Evolutionary conservation across 2,888 invertebrate species (phyloP), one percentile per base, ranked within the genome.

Genomic region (Agriotes lineatus): DNA sequence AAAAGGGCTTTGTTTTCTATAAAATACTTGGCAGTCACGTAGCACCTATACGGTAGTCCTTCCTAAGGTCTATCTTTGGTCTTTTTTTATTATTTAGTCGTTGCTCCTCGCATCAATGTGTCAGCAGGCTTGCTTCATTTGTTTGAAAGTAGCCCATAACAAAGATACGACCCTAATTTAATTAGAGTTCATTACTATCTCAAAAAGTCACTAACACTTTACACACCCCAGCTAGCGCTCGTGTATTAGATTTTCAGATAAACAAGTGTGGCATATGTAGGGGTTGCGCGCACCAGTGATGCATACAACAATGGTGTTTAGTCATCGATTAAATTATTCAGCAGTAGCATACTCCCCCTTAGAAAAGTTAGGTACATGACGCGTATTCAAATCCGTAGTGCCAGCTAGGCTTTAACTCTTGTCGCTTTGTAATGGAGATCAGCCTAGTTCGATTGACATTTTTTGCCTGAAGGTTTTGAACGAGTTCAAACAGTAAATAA

Each of bases 321-420:
- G 65, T 65, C 65, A 65, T 65, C 65, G 48, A 39, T 18, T 65
- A 58, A 65, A 65, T 65, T 65, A 65, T 65, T 65, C 65, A 65
- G 37, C 12, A 58, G 39, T 18, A 22, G 64, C 48, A 19, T 42
- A 19, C 35, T 57, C 37, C 65, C 65, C 65, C 48, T 57, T 50
- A 18, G 16, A 50, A 44, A 65, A 65, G 35, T 65, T 65, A 16
- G 30, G 16, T 58, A 37, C 58, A 58, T 30, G 57, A 50, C 39
- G 37, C 45, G 45, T 58, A 37, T 52, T 65, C 9, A 50, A 65
- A 50, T 65, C 48, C 48, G 50, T 64, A 65, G 39, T 58, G 33
- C 44, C 37, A 16, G 9, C 30, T 35, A 58, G 48, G 22, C 12
- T 30, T n/a, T 62, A 62, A 45, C 35, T 60, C 59, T 45, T 48